Evolutionary conservation across 2,113 vertebrate species (phyloP).

Genomic region (Dolichallabes microphthalmus): DNA sequence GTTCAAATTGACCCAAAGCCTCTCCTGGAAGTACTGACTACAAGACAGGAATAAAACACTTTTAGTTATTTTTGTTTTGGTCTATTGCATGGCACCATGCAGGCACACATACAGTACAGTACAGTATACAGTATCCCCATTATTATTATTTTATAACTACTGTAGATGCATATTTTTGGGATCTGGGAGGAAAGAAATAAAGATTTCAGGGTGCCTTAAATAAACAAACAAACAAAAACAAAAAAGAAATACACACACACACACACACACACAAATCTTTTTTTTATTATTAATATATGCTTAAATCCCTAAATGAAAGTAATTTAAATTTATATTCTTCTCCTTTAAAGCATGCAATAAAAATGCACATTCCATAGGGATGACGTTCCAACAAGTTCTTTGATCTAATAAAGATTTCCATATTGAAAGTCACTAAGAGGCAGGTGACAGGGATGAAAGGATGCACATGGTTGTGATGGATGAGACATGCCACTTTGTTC

Average conservation of each 20-base stretch:
- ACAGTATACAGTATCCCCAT: not conserved
- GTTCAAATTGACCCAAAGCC: not conserved
- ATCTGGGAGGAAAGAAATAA: not conserved
- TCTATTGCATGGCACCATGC: not conserved
- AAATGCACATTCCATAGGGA: not conserved
- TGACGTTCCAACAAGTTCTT: not conserved
- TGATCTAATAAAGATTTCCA: not conserved
- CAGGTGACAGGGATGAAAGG: slow-evolving; percentile 29
- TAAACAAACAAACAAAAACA: not conserved
- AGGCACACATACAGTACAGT: not conserved
- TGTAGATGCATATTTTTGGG: not conserved
- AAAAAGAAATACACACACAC: too few species aligned
- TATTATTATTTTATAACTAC: not conserved
- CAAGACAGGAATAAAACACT: not conserved
- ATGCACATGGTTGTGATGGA: slow-evolving; percentile 31
- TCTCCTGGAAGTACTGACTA: not conserved
- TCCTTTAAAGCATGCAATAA: not conserved
- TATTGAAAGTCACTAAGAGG: slow-evolving; percentile 24
- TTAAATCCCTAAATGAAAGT: not conserved
- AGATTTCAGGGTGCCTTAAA: not conserved
- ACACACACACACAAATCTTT: too few species aligned
- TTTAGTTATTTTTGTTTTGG: too few species aligned
- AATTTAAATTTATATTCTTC: not conserved
- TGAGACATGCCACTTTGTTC: slow-evolving; percentile 11
- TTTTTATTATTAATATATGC: too few species aligned